A percentile compares a stretch with the other conserved stretches of the same genome.
Evolutionary conservation across 2,888 invertebrate species (phyloP).

Genomic region (Portevinia maculata): DNA sequence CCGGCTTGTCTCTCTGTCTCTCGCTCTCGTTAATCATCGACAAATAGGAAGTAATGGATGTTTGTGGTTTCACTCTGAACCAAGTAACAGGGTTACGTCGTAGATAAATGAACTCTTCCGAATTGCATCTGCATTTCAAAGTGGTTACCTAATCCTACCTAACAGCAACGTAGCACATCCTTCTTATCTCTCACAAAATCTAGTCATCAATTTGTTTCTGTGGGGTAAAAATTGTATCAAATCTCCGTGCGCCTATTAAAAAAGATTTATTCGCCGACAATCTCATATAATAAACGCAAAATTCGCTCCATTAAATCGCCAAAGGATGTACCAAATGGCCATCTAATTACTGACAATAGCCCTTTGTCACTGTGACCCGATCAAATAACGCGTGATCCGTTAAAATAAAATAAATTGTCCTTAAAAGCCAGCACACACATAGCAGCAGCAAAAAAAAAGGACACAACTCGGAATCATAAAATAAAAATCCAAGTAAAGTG

Average conservation of each 20-base stretch:
- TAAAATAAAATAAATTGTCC: slow-evolving; percentile 57
- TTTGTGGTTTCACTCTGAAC: slow-evolving; percentile 11
- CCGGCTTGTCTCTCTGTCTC: neutral
- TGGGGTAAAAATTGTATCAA: slow-evolving; percentile 23
- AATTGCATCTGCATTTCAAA: slow-evolving; percentile 27
- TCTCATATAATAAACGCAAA: slow-evolving; percentile 49
- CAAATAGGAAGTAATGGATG: slow-evolving; percentile 11
- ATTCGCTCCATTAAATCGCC: slow-evolving; percentile 63
- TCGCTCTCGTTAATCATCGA: slow-evolving; percentile 19
- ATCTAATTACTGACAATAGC: slow-evolving; percentile 65
- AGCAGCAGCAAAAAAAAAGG: slow-evolving; percentile 15
- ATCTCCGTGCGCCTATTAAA: slow-evolving; percentile 52
- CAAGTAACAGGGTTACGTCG: neutral
- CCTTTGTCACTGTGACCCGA: slow-evolving; percentile 36
- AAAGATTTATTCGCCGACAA: slow-evolving; percentile 57
- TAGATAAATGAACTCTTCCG: too few relatives aligned
- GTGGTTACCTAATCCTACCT: neutral
- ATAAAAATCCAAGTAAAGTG: slow-evolving; percentile 61
- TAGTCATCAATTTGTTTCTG: slow-evolving; percentile 22
- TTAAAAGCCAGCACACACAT: neutral
- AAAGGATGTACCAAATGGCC: slow-evolving; percentile 56
- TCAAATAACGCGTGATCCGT: slow-evolving; percentile 65
- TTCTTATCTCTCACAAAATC: neutral
- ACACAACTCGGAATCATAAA: slow-evolving; percentile 56
- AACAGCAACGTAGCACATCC: neutral